Evolutionary conservation across 1,140 invertebrate genomes (phyloP), one percentile per base, ranked within the genome.

Genomic region (Pectinophora gossypiella): DNA sequence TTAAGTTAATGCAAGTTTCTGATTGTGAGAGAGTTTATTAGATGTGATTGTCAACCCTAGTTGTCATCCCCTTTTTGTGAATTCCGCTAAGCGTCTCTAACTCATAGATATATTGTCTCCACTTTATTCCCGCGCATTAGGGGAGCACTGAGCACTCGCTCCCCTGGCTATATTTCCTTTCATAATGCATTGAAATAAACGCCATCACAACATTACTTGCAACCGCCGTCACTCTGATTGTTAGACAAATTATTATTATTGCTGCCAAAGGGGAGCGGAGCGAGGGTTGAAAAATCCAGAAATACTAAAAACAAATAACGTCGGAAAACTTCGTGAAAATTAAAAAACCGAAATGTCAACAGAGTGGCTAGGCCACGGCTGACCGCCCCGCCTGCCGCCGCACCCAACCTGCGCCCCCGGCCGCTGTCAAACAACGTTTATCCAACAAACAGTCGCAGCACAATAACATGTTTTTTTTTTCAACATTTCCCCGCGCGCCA

Each of bases 341-440:
- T 67, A 72, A 76, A 77, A 54, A 72, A 71, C 62, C 68, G 48
- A 71, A 77, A 68, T 69, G 70, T 71, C 72, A 73, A 77, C 76
- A 76, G 68, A 68, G 65, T 61, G 64, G 64, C 51, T 59, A 64
- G 61, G 49, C 42, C 36, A n/a, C n/a, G n/a, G 16, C 46, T 23
- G 19, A 13, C 47, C 55, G 36, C 48, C 49, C 54, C 48, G 42
- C 48, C 47, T 52, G 7, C 4, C 49, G 22, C 40, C 46, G 54
- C 19, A 19, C 21, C 45, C 19, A 9, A 12, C 15, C 32, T 22
- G 49, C 36, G 32, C 38, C 27, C 20, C 45, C 48, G 16, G 59
- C 20, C 55, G 54, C 68, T 74, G 70, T 79, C 77, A 74, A 80
- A 83, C 76, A 80, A 77, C 71, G 68, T 75, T 76, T 75, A 74